These are phyloP conservation scores for Drosophila kokeensis DNA, from an alignment of 2,888 invertebrate genomes.

Conservation along the genomic window DNA sequence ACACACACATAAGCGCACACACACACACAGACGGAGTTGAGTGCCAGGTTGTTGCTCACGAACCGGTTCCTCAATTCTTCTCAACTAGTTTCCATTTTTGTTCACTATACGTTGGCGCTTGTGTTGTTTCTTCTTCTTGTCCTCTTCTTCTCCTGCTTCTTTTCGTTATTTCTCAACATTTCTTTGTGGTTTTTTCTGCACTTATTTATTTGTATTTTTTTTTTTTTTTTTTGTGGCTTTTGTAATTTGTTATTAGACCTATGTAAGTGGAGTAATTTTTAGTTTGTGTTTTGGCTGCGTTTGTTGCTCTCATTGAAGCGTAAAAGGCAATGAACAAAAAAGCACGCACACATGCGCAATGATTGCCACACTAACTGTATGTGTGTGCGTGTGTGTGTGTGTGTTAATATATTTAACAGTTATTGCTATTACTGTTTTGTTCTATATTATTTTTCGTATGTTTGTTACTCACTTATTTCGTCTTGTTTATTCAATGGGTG, in stretches of 20 bases:
- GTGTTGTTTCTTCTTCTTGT: conserved; percentile 27
- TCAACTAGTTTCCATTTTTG: conserved; percentile 77
- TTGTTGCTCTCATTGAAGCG: conserved; percentile 57
- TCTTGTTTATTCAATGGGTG: conserved; percentile 68
- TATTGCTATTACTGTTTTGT: conserved; percentile 38
- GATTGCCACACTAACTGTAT: conserved; percentile 40
- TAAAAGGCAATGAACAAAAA: conserved; percentile 58
- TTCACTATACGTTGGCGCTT: conserved; percentile 68
- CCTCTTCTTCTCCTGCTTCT: conserved; percentile 21
- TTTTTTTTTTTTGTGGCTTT: conserved; percentile 15
- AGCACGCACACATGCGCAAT: conserved; percentile 76
- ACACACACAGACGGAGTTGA: background rate
- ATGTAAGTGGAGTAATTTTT: conserved; percentile 29
- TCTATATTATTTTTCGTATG: conserved; percentile 43
- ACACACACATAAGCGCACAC: background rate
- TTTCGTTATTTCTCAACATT: conserved; percentile 56
- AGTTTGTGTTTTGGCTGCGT: conserved; percentile 7
- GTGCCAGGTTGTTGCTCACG: conserved; percentile 62
- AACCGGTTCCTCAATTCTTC: conserved; percentile 69
- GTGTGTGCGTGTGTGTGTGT: conserved; percentile 41
- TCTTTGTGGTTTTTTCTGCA: conserved; percentile 38
- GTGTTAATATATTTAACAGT: conserved; percentile 75
- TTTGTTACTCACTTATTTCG: conserved; percentile 45
- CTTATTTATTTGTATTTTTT: conserved; percentile 20
- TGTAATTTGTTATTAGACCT: conserved; percentile 57